Base-by-base conservation (phyloP, 2,113 vertebrate species). In the Istiophorus platypterus region DNA sequence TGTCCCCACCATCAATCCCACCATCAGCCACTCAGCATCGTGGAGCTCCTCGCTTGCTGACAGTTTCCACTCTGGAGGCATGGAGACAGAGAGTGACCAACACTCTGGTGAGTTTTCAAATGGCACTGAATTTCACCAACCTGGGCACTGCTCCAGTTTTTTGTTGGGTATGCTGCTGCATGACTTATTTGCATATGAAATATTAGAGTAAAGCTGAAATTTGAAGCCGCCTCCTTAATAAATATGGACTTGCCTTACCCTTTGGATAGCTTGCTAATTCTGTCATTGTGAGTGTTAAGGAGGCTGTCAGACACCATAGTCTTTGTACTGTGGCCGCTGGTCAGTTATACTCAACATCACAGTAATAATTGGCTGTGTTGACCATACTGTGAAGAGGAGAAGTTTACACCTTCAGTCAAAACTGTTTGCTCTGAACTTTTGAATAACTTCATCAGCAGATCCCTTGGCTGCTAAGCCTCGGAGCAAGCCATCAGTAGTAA, bases 11-110 rank as follows among this genome's bases (percentile, higher is more conserved):
- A 37, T 70, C 83, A 85, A 81, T 57, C 72, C 71, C 31, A 9
- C 65, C 82, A 66, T 89, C 85, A 91, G 90, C 84, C 81, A 69
- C 39, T 93, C 93, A 0, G 75, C 2, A 0, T 92, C 92, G 67
- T 93, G 88, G 90, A 92, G 90, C 85, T 92, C 89, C 47, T 83
- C 72, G 1, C 63, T 68, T 4, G 61, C 42, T 64, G 78, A 73
- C 75, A 88, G 84, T 57, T 68, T 80, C 64, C 56, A 47, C 18
- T 91, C 92, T 10, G 90, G 61, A 67, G 83, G 13, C 70, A 76
- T 78, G 4, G 80, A 82, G 12, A 80, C 79, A 15, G 86, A 87
- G 47, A 85, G 41, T n/a, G 75, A 90, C 45, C 80, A 52, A 3
- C 70, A 66, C 29, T 83, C 87, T 1, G 79, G 93, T 93, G 59